Base-by-base conservation (phyloP, 2,797 vertebrate species). In the Sarcoramphus papa region DNA sequence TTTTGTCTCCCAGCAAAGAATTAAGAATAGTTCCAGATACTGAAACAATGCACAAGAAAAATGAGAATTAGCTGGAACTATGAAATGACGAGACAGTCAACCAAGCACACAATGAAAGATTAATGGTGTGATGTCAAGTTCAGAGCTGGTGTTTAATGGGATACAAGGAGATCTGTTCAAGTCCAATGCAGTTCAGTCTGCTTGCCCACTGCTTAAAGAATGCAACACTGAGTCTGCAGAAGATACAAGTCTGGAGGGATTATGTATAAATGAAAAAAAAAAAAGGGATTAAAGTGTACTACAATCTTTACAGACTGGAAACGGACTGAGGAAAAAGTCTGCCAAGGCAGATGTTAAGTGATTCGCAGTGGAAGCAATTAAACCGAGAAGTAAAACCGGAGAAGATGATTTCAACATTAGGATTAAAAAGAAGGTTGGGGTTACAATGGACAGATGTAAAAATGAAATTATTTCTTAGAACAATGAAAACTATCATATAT, bases 81-180 rank as follows among this genome's bases (percentile, higher is more conserved):
- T 0, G 8, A 20, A 31, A 19, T 1, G 31, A n/a, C 24, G 5
- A 17, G 33, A 47, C 12, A 41, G 84, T 4, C 17, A 37, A 2
- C 4, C 70, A 33, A 51, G 78, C 30, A 40, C 50, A 13, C 1
- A 1, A 19, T 1, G 45, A 28, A 20, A 50, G 57, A 37, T 24
- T 9, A 30, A 25, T 2, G 83, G 57, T 10, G 57, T 6, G 23
- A 23, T 16, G 45, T 5, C 43, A 9, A 20, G 43, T 10, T 20
- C 78, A 23, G 77, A 43, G 53, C 64, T 73, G 79, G 37, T 9
- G 30, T 30, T 28, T 12, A 19, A 40, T 3, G 64, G 90, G 45
- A 43, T 1, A 19, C 41, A 18, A 7, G 50, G 67, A 73, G 45
- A 47, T 20, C 41, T 27, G 31, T 3, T 51, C 43, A 14, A 30